Percentiles rank a stretch among this genome's conserved stretches.
These are phyloP conservation scores for Marmota monax DNA, from an alignment of 2,113 vertebrate genomes.

Conservation along the genomic window DNA sequence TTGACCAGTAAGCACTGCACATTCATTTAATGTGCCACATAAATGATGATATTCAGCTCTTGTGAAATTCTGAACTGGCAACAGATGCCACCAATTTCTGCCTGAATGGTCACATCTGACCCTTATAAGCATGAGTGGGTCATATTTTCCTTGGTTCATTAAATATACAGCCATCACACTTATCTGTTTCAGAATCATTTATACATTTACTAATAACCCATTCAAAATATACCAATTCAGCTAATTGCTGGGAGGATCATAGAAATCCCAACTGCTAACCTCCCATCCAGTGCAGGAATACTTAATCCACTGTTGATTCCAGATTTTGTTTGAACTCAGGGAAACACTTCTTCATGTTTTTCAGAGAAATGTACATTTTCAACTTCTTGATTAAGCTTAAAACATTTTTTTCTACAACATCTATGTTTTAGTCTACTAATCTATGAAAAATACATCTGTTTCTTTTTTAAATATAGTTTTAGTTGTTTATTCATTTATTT, in stretches of 20 bases:
- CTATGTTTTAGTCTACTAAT: neutral
- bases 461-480: too few species aligned
- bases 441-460: neutral
- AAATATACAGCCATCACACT: slow-evolving; percentile 63
- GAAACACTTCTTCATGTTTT: neutral
- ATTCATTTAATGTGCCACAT: slow-evolving; percentile 68
- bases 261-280: slow-evolving; percentile 3
- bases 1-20: slow-evolving; percentile 61
- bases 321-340: slow-evolving; percentile 47
- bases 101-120: slow-evolving; percentile 74
- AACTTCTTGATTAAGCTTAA: neutral
- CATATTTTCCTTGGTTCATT: slow-evolving; percentile 76
- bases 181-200: slow-evolving; percentile 71
- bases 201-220: slow-evolving; percentile 79
- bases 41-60: slow-evolving; percentile 68
- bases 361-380: neutral
- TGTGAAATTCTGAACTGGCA: slow-evolving; percentile 71
- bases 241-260: slow-evolving; percentile 33
- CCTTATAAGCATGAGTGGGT: slow-evolving; percentile 64
- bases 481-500: too few species aligned
- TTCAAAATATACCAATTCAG: slow-evolving; percentile 65
- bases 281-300: neutral
- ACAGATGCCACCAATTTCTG: slow-evolving; percentile 78
- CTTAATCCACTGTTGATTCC: neutral
- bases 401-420: neutral